Evolutionary conservation across 2,113 vertebrate species (phyloP).

Genomic region (Peromyscus maniculatus): DNA sequence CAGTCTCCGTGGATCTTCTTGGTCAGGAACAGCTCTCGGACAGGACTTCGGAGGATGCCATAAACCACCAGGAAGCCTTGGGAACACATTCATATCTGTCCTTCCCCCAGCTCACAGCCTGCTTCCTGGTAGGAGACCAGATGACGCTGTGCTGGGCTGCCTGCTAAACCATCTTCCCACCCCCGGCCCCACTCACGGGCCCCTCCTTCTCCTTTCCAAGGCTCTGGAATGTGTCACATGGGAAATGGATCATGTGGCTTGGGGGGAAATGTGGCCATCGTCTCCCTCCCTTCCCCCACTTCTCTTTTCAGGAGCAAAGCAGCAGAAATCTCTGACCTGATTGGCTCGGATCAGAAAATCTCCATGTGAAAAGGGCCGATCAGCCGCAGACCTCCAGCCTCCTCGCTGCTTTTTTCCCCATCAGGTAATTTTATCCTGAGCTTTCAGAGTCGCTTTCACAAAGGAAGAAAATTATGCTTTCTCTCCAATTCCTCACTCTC

Average conservation of each 20-base stretch:
- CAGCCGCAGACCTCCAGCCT: background rate
- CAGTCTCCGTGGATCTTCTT: slow-evolving; percentile 41
- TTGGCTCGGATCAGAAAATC: slow-evolving; percentile 77
- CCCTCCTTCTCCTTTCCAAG: slow-evolving; percentile 68
- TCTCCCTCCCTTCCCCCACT: slow-evolving; percentile 75
- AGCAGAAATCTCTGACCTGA: slow-evolving; percentile 69
- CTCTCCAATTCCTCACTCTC: background rate
- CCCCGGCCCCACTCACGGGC: slow-evolving; percentile 77
- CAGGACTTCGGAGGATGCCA: slow-evolving; percentile 47
- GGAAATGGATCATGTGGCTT: slow-evolving; percentile 82
- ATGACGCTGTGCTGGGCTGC: slow-evolving; percentile 78
- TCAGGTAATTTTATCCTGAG: slow-evolving; percentile 31
- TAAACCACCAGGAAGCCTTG: background rate
- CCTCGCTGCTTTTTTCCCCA: background rate
- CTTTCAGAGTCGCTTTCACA: background rate
- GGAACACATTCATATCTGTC: slow-evolving; percentile 32
- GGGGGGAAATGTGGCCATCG: slow-evolving; percentile 33
- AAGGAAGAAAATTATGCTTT: background rate
- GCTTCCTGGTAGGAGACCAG: slow-evolving; percentile 63
- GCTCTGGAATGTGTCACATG: slow-evolving; percentile 81
- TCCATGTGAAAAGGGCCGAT: slow-evolving; percentile 77
- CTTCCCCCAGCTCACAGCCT: background rate
- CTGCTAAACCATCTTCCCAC: slow-evolving; percentile 76
- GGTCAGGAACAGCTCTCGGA: background rate
- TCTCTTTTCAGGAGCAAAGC: slow-evolving; percentile 75